These are phyloP conservation scores for Pelusios castaneus DNA, from an alignment of 2,113 vertebrate species.

Conservation along the genomic window DNA sequence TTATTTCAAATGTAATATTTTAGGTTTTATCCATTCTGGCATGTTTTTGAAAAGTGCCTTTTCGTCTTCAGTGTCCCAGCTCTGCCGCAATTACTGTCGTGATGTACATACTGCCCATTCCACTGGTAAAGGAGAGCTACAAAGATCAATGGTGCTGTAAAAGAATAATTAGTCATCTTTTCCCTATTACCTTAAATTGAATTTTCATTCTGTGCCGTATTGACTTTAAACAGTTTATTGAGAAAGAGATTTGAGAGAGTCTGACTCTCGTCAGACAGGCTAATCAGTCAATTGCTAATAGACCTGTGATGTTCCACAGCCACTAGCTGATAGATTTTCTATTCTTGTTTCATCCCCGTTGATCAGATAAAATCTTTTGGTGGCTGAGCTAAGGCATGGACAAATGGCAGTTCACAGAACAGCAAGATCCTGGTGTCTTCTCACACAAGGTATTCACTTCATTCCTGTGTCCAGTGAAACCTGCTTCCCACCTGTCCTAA, in stretches of 20 bases:
- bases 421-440: neutral
- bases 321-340: slow-evolving; percentile 58
- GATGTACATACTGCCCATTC: neutral
- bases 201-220: slow-evolving; percentile 70
- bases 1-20: slow-evolving; percentile 20
- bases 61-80: neutral
- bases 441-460: neutral
- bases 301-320: slow-evolving; percentile 59
- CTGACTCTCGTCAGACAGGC: slow-evolving; percentile 30
- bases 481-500: neutral
- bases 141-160: slow-evolving; percentile 53
- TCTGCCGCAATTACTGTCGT: neutral
- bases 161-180: slow-evolving; percentile 74
- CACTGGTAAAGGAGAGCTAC: slow-evolving; percentile 10
- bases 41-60: neutral
- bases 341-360: slow-evolving; percentile 32
- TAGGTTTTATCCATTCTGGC: neutral
- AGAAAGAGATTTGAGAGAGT: slow-evolving; percentile 64
- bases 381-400: neutral
- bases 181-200: slow-evolving; percentile 60
- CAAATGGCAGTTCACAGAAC: neutral
- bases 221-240: slow-evolving; percentile 75
- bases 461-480: neutral
- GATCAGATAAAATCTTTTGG: slow-evolving; percentile 31
- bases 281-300: slow-evolving; percentile 71